Evolutionary conservation across 1,140 invertebrate genomes (phyloP), one percentile per base, ranked within the genome.

Genomic region (Thereuonema tuberculata): DNA sequence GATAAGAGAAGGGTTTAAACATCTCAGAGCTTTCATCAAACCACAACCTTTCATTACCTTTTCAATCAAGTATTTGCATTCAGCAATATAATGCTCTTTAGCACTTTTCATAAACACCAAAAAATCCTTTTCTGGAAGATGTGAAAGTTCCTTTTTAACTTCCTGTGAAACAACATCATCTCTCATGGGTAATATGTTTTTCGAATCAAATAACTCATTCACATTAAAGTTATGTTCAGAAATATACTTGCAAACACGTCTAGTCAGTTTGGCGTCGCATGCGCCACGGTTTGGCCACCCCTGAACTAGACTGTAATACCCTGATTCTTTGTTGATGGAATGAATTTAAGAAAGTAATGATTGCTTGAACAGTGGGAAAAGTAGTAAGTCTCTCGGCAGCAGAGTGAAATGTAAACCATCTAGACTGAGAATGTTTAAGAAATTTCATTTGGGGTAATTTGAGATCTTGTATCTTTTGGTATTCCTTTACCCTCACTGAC

Each of bases 371-470:
- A 21, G 50, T 9, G 61, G 53, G 63, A 15, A 66, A 65, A 53
- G 67, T 60, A 21, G 64, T 20, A 14, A 69, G 29, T 55, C 67
- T 58, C 14, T 61, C 17, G 17, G 67, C 54, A 56, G 65, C 60
- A 25, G 60, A 59, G 5, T 61, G 43, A 25, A 68, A 37, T 27
- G 65, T 56, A 17, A 56, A 26, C 54, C 54, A 56, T 56, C 54
- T 27, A 17, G 54, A 26, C 21, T 9, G 29, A 3, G 23, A 17
- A 56, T 56, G 54, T 21, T 56, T 56, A 5, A 56, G 17, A 26
- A 56, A 56, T 28, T 56, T 56, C 14, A 31, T 14, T 5, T n/a
- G 23, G 5, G 25, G 25, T 20, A 29, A 24, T 27, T 21, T 28
- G 5, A 28, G n/a, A 20, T 56, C 23, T 56, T 56, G 26, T 5